Evolutionary conservation across 2,888 invertebrate species (phyloP), one percentile per base, ranked within the genome.

Genomic region (Minunthozetes semirufus): DNA sequence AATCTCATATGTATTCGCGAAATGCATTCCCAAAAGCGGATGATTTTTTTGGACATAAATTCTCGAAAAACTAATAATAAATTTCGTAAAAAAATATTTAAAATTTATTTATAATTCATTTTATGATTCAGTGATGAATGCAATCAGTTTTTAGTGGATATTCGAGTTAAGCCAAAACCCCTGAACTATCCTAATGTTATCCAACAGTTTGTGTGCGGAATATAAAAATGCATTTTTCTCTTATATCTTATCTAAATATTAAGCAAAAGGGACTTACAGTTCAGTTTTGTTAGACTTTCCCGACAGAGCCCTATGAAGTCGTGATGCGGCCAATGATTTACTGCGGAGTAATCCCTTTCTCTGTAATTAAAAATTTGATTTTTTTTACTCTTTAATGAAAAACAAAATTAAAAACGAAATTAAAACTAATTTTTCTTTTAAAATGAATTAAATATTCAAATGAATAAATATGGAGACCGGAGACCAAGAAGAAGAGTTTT

Each of bases 291-390:
- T 13, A 19, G 66, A 66, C 66, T 66, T 66, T 66, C 66, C 66
- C 66, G 66, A 66, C 33, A 66, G 42, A 19, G 66, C 66, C 42
- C 66, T 38, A 66, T 66, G 66, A 38, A 66, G 66, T 66, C 66
- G 66, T 66, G 66, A 66, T 66, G 66, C 66, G 66, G 66, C 66
- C 42, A 66, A 66, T 66, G 66, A 66, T 66, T 66, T 66, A 66
- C 66, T 66, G 66, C 66, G 66, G 42, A 66, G 66, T 66, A 66
- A 66, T 38, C 66, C 66, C 66, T 66, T 66, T 66, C 66, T 66
- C 66, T 66, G 66, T 42, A 29, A 59, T 27, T 27, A 59, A 59
- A 29, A 9, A 29, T 15, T 50, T 50, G 19, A 50, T 42, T 42
- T 13, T 42, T 4, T 42, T 42, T 42, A 6, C 1, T 42, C 11